Base-by-base conservation (phyloP, 2,888 invertebrate genomes). In the Dicyrtoma fusca region DNA sequence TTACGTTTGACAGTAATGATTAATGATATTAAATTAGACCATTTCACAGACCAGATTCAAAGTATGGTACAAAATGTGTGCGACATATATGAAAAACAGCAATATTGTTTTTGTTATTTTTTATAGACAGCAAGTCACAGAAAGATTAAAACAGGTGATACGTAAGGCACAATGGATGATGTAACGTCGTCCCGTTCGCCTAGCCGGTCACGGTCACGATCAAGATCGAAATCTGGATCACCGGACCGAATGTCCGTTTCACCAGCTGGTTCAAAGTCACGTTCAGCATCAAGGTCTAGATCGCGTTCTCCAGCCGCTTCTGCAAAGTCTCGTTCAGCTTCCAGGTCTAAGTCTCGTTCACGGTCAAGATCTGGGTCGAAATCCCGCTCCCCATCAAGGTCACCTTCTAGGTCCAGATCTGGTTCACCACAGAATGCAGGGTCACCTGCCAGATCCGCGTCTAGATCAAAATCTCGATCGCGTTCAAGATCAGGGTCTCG, bases 141-240 rank as follows among this genome's bases (percentile, higher is more conserved):
- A n/a, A n/a, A n/a, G n/a, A n/a, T n/a, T n/a, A n/a, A n/a, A n/a
- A n/a, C n/a, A n/a, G n/a, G n/a, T n/a, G n/a, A n/a, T n/a, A n/a
- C n/a, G n/a, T n/a, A n/a, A n/a, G n/a, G n/a, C 34, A 8, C 34
- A 8, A 34, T 59, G 63, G 69, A 69, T 8, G 25, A 57, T 25
- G 25, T 23, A 6, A 34, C 59, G 1, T 59, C 26, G 25, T 59
- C 59, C 25, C 26, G 59, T 11, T 59, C 59, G 5, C 59, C 26
- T 19, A 59, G 59, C 25, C 59, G 63, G 2, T 62, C 62, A 34
- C 21, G 45, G 5, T 57, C 70, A 1, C 42, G 84, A 83, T 69
- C 83, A 77, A 74, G 76, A 79, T 13, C 77, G 73, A 11, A 82
- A 81, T 64, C 71, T 75, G 1, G 81, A 77, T 70, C 80, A 75